These are phyloP conservation scores for Rotaria magnacalcarata DNA, from an alignment of 2,888 invertebrate genomes.

Conservation along the genomic window DNA sequence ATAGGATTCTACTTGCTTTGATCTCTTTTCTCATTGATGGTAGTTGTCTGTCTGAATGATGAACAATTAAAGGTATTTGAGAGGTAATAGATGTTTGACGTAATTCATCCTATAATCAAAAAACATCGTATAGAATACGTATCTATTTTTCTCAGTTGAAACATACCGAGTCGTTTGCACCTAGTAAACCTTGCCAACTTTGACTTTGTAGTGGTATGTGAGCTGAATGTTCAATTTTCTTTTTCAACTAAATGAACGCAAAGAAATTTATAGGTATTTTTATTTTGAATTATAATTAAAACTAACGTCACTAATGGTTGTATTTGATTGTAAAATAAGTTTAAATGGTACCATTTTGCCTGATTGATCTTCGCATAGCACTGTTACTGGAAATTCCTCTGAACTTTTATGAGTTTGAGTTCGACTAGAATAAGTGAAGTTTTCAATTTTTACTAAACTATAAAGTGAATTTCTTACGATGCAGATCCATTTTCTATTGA, in stretches of 20 bases:
- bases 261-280: too few species aligned
- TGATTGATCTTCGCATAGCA: constrained; percentile 18
- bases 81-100: neutral
- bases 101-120: neutral
- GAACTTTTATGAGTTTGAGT: neutral
- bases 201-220: neutral
- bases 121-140: too few species aligned
- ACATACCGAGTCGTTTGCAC: neutral
- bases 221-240: neutral
- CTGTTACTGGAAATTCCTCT: neutral
- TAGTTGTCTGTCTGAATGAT: neutral
- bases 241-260: neutral
- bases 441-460: neutral
- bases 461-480: neutral
- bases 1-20: neutral
- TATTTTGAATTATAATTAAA: too few species aligned
- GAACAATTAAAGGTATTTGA: neutral
- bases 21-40: neutral
- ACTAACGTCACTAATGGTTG: neutral
- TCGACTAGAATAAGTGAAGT: neutral
- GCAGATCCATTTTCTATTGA: neutral
- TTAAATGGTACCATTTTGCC: neutral
- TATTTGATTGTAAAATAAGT: neutral
- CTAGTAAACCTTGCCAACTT: neutral
- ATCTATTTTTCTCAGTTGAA: too few species aligned